These are phyloP conservation scores for Trididemnum miniatum DNA, from an alignment of 23 tunicate genomes.

Conservation along the genomic window DNA sequence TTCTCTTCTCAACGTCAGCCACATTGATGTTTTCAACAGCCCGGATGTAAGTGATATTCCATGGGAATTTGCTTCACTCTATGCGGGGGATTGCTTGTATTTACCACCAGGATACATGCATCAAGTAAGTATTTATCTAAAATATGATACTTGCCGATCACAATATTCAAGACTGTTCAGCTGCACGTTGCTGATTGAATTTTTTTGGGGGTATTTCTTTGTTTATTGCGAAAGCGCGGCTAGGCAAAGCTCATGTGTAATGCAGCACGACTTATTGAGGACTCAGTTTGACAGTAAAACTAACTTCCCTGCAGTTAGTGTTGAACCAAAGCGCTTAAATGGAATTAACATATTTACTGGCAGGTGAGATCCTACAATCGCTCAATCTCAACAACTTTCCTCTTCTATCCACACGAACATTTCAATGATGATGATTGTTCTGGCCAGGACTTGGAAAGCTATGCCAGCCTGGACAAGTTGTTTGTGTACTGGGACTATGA, in stretches of 20 bases:
- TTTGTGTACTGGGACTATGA: constrained; percentile 77
- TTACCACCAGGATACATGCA: constrained; percentile 75
- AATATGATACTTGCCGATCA: too few species aligned
- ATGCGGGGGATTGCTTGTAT: constrained; percentile 82
- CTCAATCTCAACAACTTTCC: constrained; percentile 69
- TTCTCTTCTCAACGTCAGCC: constrained; percentile 67
- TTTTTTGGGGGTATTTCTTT: too few species aligned
- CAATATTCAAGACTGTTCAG: too few species aligned
- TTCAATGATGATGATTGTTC: constrained; percentile 79
- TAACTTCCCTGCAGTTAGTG: too few species aligned
- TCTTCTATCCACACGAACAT: constrained; percentile 56
- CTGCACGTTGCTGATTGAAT: too few species aligned
- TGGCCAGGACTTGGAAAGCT: constrained; percentile 51
- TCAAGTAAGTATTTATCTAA: too few species aligned
- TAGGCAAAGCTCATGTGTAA: too few species aligned
- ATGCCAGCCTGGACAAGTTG: constrained; percentile 42
- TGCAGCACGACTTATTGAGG: neutral
- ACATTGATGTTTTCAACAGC: constrained; percentile 37
- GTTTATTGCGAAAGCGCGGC: too few species aligned
- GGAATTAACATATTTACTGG: too few species aligned
- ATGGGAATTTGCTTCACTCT: constrained; percentile 72
- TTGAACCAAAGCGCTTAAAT: too few species aligned
- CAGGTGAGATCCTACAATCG: constrained; percentile 92
- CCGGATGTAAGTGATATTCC: constrained; percentile 80
- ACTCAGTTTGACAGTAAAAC: too few species aligned